A percentile compares a stretch with the other conserved stretches of the same genome.
Evolutionary conservation across 2,888 invertebrate genomes (phyloP).

Genomic region (Eilema depressum): DNA sequence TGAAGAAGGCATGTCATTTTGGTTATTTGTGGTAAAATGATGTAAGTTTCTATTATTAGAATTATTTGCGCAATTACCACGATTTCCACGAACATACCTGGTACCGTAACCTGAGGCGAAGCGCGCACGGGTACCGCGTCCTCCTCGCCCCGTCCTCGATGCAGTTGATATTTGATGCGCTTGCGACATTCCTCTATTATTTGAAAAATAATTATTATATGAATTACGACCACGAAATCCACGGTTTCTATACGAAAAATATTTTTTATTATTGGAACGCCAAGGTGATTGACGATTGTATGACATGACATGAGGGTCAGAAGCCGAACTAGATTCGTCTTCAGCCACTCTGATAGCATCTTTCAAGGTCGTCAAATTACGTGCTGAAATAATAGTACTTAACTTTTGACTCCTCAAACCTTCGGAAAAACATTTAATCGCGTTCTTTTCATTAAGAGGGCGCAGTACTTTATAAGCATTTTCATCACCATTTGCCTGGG

Average conservation of each 20-base stretch:
- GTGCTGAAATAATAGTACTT: conserved; percentile 16
- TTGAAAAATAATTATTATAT: neutral
- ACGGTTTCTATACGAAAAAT: neutral
- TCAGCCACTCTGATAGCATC: conserved; percentile 19
- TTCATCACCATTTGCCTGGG: no score
- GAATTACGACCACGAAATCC: neutral
- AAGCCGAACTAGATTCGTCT: conserved; percentile 15
- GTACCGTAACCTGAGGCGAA: no score
- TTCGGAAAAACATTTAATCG: conserved; percentile 12
- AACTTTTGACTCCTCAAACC: conserved; percentile 7
- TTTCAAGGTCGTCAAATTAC: conserved; percentile 14
- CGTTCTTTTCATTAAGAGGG: conserved; percentile 16
- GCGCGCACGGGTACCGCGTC: no score
- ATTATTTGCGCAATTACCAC: no score
- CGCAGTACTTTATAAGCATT: conserved; percentile 15
- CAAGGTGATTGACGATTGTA: neutral
- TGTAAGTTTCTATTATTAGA: no score
- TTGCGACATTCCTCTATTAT: no score
- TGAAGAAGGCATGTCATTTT: no score
- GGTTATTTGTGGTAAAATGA: no score
- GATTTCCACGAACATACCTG: no score
- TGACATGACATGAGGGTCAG: neutral
- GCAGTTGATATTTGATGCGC: no score
- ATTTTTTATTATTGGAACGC: neutral
- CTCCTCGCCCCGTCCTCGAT: no score